These are phyloP conservation scores for Petrocephalus zakoni DNA, from an alignment of 2,113 vertebrate species.

Conservation along the genomic window DNA sequence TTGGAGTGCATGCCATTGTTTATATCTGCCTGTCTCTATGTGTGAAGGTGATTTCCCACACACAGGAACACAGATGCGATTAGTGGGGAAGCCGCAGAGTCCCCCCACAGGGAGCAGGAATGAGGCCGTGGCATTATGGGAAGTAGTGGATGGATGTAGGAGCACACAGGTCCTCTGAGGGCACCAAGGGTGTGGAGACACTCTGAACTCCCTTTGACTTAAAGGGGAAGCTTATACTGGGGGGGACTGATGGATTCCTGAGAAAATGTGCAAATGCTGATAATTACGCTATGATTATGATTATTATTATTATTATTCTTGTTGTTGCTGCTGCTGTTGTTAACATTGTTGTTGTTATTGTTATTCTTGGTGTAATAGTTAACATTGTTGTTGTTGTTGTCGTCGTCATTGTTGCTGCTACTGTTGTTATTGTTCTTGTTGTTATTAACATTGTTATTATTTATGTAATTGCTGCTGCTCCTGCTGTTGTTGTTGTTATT, in stretches of 20 bases:
- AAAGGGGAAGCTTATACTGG: not conserved
- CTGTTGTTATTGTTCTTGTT: too few relatives aligned
- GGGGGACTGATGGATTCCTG: not conserved
- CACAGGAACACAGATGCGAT: not conserved
- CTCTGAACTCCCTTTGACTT: not conserved
- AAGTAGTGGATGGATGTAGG: not conserved
- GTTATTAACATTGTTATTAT: too few relatives aligned
- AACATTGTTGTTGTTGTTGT: too few relatives aligned
- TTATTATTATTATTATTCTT: not conserved
- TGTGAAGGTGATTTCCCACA: not conserved
- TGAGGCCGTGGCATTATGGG: not conserved
- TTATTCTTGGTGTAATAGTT: too few relatives aligned
- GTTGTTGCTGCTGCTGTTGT: too few relatives aligned
- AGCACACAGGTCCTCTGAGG: not conserved
- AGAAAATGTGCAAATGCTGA: not conserved
- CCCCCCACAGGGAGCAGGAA: not conserved
- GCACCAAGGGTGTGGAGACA: not conserved
- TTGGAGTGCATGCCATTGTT: not conserved
- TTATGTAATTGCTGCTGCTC: too few relatives aligned
- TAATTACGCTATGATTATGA: not conserved
- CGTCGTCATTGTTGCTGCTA: too few relatives aligned
- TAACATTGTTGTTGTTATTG: too few relatives aligned
- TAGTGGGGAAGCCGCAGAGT: not conserved
- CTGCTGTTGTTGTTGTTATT: not conserved
- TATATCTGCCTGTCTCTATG: not conserved